These are phyloP conservation scores for Zingel zingel DNA, from an alignment of 2,113 vertebrate genomes.

Conservation along the genomic window DNA sequence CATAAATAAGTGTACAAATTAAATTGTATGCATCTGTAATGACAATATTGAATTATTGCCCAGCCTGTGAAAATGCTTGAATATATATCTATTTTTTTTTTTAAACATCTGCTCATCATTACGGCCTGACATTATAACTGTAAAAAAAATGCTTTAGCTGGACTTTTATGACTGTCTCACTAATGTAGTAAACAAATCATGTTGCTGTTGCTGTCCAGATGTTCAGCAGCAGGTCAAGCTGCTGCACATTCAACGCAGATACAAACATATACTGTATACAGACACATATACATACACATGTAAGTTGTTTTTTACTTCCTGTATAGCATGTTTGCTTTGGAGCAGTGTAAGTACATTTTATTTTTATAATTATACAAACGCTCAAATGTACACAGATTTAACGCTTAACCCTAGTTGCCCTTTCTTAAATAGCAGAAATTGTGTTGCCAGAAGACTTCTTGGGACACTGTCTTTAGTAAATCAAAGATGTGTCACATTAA, in stretches of 20 bases:
- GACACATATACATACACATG: neutral
- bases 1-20: neutral
- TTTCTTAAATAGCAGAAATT: conserved; percentile 27
- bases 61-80: neutral
- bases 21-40: neutral
- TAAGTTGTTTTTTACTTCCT: neutral
- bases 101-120: neutral
- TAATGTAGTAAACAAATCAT: neutral
- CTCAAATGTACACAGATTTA: conserved; percentile 39
- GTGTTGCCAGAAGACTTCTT: conserved; percentile 40
- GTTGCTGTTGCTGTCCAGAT: conserved; percentile 12
- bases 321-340: neutral
- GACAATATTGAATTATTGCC: neutral
- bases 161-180: neutral
- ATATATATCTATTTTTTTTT: neutral
- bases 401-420: conserved; percentile 28
- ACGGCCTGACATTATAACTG: neutral
- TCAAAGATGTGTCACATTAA: conserved; percentile 52
- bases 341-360: neutral
- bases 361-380: conserved; percentile 12
- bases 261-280: neutral
- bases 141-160: neutral
- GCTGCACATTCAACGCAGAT: neutral
- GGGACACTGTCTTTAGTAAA: conserved; percentile 43
- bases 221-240: neutral